phyloP scores from a whole-genome alignment of 2,888 invertebrate genomes.

The Lucinisca nassula region DNA sequence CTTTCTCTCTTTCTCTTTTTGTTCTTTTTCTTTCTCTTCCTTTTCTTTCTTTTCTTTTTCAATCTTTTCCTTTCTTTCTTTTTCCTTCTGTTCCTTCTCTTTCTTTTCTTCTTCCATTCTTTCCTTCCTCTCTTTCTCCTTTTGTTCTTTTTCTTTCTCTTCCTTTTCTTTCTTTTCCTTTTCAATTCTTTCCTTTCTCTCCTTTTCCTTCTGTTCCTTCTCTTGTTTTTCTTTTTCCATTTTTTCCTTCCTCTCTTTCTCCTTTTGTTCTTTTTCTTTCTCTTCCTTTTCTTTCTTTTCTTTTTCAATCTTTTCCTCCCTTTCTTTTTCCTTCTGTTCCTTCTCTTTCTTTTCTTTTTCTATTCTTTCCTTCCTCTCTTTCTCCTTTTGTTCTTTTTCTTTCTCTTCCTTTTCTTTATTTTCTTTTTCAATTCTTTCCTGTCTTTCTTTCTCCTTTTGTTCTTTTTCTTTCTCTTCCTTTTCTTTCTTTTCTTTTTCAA shows the following conservation, averaged over 20 bases:
- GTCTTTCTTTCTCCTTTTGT: too few species aligned
- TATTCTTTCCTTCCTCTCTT: neutral
- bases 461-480: too few species aligned
- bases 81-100: neutral
- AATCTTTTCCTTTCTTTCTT: neutral
- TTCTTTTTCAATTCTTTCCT: too few species aligned
- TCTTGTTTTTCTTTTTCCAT: too few species aligned
- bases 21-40: neutral
- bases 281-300: neutral
- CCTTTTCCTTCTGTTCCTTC: neutral
- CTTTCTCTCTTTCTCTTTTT: neutral
- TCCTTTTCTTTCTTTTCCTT: neutral
- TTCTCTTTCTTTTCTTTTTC: slow-evolving; percentile 2
- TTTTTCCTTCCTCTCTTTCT: neutral
- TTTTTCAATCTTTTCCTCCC: too few species aligned
- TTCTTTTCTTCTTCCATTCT: too few species aligned
- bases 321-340: neutral
- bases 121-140: neutral
- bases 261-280: neutral
- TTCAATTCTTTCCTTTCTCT: too few species aligned
- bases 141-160: neutral
- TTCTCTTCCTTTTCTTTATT: neutral
- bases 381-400: neutral
- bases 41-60: neutral
- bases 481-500: too few species aligned